A percentile compares a stretch with the other conserved stretches of the same genome.
These are phyloP conservation scores for Bombycilla garrulus DNA, from an alignment of 2,113 vertebrate genomes.

Conservation along the genomic window DNA sequence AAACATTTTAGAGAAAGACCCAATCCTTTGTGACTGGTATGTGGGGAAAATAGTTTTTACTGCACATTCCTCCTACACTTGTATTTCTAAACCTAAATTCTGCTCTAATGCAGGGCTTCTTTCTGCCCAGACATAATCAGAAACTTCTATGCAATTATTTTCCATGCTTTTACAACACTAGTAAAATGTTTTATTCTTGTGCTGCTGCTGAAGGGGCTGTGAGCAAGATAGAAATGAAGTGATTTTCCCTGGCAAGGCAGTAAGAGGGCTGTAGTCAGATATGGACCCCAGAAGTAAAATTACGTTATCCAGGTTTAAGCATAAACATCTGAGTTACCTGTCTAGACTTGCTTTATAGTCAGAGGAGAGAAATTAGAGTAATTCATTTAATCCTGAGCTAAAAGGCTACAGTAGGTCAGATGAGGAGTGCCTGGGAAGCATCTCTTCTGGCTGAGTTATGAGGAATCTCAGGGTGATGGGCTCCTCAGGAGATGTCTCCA, in stretches of 20 bases:
- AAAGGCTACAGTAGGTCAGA: background rate
- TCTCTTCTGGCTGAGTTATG: background rate
- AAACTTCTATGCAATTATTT: background rate
- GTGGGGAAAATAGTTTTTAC: background rate
- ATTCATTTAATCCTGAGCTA: background rate
- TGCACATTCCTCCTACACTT: background rate
- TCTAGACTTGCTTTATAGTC: conserved; percentile 24
- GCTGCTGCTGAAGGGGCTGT: background rate
- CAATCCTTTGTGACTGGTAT: background rate
- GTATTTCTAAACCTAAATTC: background rate
- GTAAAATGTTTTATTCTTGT: background rate
- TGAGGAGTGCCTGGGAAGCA: background rate
- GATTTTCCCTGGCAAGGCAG: background rate
- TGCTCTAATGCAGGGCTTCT: background rate
- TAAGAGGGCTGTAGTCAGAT: background rate
- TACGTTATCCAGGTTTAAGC: background rate
- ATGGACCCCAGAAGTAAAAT: conserved; percentile 9
- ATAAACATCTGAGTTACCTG: background rate
- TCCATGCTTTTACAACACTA: background rate
- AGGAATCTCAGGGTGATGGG: background rate
- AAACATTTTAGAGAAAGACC: background rate
- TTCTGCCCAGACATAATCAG: background rate
- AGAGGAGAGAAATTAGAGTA: conserved; percentile 1
- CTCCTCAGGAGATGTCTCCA: background rate
- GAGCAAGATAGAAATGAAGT: background rate